phyloP scores from a whole-genome alignment of 2,797 vertebrate genomes.

The Cyprinodon diabolis region DNA sequence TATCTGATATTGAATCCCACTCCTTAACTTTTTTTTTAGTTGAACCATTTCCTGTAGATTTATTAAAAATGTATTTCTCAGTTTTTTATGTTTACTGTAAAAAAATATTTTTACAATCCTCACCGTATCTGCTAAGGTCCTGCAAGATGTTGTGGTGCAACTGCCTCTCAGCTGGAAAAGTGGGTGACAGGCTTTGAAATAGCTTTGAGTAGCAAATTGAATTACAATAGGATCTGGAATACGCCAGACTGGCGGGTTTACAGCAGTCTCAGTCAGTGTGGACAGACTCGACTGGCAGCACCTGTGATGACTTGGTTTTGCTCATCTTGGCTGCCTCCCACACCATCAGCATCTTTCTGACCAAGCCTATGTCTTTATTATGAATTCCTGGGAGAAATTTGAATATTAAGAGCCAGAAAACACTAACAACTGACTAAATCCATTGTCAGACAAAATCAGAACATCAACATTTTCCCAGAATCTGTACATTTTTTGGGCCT shows the following conservation, averaged over 20 bases:
- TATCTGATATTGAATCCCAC: slow-evolving; percentile 67
- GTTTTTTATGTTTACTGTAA: slow-evolving; percentile 4
- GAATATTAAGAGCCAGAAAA: slow-evolving; percentile 34
- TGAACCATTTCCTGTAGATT: slow-evolving; percentile 54
- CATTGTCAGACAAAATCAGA: background rate
- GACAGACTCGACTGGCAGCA: slow-evolving; percentile 73
- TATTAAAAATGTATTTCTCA: slow-evolving; percentile 15
- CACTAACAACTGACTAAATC: background rate
- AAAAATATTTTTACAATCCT: slow-evolving; percentile 5
- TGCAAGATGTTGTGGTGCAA: slow-evolving; percentile 48
- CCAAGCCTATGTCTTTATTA: slow-evolving; percentile 15
- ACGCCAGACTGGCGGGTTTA: slow-evolving; percentile 80
- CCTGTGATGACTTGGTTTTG: slow-evolving; percentile 62
- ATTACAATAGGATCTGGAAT: slow-evolving; percentile 71
- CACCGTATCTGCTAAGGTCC: slow-evolving; percentile 26
- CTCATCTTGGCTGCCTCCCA: slow-evolving; percentile 62
- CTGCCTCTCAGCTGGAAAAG: slow-evolving; percentile 51
- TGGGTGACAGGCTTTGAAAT: slow-evolving; percentile 72
- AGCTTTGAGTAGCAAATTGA: slow-evolving; percentile 80
- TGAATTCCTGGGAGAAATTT: slow-evolving; percentile 19
- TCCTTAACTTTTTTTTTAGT: slow-evolving; percentile 71
- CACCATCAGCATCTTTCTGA: slow-evolving; percentile 49
- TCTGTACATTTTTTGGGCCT: no score
- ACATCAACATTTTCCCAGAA: background rate
- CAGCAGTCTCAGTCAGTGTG: slow-evolving; percentile 62